Percentiles rank a stretch among this genome's conserved stretches.
Evolutionary conservation across 2,113 vertebrate genomes (phyloP).

Genomic region (Sclerurus mexicanus): DNA sequence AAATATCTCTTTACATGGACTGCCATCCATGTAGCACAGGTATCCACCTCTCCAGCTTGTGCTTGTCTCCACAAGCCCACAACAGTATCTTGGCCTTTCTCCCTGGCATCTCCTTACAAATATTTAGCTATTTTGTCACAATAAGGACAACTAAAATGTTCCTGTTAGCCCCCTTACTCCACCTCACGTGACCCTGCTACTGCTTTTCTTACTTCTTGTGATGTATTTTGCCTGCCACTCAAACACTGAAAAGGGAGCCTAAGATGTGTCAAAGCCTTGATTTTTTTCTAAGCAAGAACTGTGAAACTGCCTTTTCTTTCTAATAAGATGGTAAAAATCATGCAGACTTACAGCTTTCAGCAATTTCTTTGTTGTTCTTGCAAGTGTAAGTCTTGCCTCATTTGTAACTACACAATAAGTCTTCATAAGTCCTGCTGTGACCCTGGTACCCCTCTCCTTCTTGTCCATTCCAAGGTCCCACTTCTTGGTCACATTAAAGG

Average conservation of each 20-base stretch:
- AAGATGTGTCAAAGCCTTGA: neutral
- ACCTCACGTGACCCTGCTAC: neutral
- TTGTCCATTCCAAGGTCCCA: neutral
- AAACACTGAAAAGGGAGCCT: neutral
- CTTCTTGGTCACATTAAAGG: neutral
- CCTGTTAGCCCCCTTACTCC: neutral
- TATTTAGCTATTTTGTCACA: neutral
- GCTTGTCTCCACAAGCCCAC: neutral
- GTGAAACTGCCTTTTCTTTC: neutral
- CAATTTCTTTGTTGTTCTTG: neutral
- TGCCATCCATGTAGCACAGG: neutral
- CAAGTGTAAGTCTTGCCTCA: neutral
- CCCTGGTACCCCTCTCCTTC: neutral
- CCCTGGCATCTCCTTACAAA: neutral
- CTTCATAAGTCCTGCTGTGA: neutral
- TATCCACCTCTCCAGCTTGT: neutral
- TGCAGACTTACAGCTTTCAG: neutral
- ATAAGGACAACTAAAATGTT: neutral
- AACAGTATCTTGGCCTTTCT: neutral
- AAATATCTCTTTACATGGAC: neutral
- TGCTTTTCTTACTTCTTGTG: neutral
- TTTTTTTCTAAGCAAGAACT: neutral
- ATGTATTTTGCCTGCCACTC: neutral
- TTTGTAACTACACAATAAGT: neutral
- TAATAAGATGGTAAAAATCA: neutral